A percentile compares a stretch with the other conserved stretches of the same genome.
Evolutionary conservation across 2,797 vertebrate genomes (phyloP).

Genomic region (Macropodus opercularis): DNA sequence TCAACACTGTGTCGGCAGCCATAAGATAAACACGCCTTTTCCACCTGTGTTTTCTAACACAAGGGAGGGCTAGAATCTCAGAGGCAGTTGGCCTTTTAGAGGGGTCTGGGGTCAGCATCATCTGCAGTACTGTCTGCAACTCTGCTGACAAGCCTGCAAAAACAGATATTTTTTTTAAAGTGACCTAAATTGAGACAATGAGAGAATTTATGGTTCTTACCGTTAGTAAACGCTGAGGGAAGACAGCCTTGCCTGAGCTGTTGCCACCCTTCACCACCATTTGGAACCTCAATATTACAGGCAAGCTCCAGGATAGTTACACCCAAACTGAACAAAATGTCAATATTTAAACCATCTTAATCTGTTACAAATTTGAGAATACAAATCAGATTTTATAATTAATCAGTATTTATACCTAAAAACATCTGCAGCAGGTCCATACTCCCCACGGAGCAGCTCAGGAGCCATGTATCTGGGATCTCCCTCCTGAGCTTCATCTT

Average conservation of each 20-base stretch:
- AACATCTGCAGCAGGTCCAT: slow-evolving; percentile 87
- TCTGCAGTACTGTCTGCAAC: slow-evolving; percentile 82
- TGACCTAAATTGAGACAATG: not conserved
- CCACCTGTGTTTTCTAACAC: slow-evolving; percentile 75
- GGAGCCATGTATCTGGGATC: slow-evolving; percentile 94
- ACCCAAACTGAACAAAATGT: slow-evolving; percentile 82
- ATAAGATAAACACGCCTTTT: slow-evolving; percentile 72
- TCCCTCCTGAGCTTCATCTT: slow-evolving; percentile 87
- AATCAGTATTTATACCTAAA: slow-evolving; percentile 83
- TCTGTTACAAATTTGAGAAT: no score
- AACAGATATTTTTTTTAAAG: not conserved
- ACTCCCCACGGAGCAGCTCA: slow-evolving; percentile 87
- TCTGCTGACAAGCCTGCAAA: slow-evolving; percentile 83
- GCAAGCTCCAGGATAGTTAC: slow-evolving; percentile 91
- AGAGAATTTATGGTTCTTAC: slow-evolving; percentile 61
- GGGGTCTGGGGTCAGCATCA: slow-evolving; percentile 87
- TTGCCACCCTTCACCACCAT: slow-evolving; percentile 91
- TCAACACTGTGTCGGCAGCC: slow-evolving; percentile 67
- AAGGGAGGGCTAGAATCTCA: slow-evolving; percentile 79
- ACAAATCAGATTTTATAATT: not conserved
- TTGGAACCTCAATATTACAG: slow-evolving; percentile 90
- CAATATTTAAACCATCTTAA: not conserved
- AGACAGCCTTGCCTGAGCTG: slow-evolving; percentile 87
- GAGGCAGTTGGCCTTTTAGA: slow-evolving; percentile 81
- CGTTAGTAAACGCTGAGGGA: slow-evolving; percentile 85